Evolutionary conservation across 2,888 invertebrate species (phyloP), one percentile per base, ranked within the genome.

Genomic region (Lingula anatina): DNA sequence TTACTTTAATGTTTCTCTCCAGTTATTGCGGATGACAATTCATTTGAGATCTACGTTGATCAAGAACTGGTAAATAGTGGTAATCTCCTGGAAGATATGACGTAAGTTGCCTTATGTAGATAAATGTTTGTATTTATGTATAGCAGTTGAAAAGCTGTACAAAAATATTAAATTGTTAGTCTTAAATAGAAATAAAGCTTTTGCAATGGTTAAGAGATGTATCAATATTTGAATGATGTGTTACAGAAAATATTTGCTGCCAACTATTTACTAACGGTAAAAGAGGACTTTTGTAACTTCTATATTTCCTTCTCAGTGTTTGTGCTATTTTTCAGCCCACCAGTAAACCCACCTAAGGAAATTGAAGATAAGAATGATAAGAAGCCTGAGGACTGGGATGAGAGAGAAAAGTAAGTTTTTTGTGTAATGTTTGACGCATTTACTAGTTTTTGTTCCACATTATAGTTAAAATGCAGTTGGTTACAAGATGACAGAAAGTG

Each of bases 321-420:
- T n/a, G n/a, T n/a, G n/a, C n/a, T 59, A 5, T 2, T 35, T 60
- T 65, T 36, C 57, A 78, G 77, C 3, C 99, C 99, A 0, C 80
- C 96, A 2, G 92, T 99, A 15, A 95, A 95, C 81, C 99, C 99
- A 1, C 89, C 93, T 0, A 84, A 87, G 57, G 91, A 95, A 79
- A 89, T 97, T 65, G 90, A 91, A 66, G 97, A 97, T 80, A 91
- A 92, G 0, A 78, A 84, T 36, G 96, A 85, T 64, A 75, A 70
- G 49, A 85, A 84, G 73, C 99, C 99, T 0, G 85, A 83, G 0
- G 89, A 94, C 70, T 99, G 99, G 99, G 99, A 99, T 76, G 97
- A 97, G 67, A 84, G 92, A 63, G 88, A 88, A 75, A 89, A 87
- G 83, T 77, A 60, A 60, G 67, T 59, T 37, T 38, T 9, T 9